Evolutionary conservation across 2,113 vertebrate species (phyloP), one percentile per base, ranked within the genome.

Genomic region (Neotoma lepida): DNA sequence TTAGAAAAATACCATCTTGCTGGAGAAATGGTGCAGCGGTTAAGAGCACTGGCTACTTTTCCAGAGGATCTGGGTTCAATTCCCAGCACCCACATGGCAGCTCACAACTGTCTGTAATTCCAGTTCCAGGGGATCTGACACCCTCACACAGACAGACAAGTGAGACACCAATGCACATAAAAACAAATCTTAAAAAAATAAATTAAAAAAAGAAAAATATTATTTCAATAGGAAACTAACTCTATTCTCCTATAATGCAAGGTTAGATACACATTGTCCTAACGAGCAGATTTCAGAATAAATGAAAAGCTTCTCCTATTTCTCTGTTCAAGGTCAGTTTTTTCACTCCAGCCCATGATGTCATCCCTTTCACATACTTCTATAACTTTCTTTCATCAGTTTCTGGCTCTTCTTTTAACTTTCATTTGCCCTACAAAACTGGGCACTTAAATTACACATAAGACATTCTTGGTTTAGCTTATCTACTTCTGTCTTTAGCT

Each of bases 371-470:
- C 30, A 85, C 68, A 56, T 88, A 82, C 18, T 13, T 82, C 73
- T 76, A 84, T 14, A 26, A 94, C 81, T 68, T 63, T 91, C 8
- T 88, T 84, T 56, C 70, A 91, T 81, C 86, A 87, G 74, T 86
- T 95, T 95, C 1, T 80, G 61, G 88, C 0, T 74, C 33, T 71
- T 18, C 66, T 20, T 86, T 80, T 81, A 97, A 94, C 33, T 14
- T 26, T 84, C 54, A 28, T 39, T 91, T 64, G 17, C 2, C 56
- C 63, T 87, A 92, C 1, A 94, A n/a, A 54, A 66, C 49, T 61
- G 94, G 90, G 22, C 66, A 56, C n/a, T 86, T 94, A 92, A 92
- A 90, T 13, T 82, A 94, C 8, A 88, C 73, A 33, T 33, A 90
- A 93, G 84, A 77, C 18, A 49, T 73, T 39, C 28, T 81, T 88